These are phyloP conservation scores for Caenorhabditis sinica DNA, from an alignment of 2,888 invertebrate species.

Conservation along the genomic window DNA sequence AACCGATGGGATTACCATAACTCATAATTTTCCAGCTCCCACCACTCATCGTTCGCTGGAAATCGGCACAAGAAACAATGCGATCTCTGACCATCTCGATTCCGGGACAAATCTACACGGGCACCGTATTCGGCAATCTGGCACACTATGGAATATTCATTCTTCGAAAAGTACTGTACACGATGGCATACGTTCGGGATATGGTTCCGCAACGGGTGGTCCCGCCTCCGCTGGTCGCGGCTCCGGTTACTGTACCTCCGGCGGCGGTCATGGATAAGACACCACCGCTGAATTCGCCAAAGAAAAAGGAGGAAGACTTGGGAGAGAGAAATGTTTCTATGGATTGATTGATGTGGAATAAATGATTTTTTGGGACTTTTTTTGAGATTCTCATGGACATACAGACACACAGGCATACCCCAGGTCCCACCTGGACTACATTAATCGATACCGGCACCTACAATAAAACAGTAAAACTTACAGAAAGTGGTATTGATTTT, in stretches of 20 bases:
- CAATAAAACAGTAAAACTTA: too few species aligned
- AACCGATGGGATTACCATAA: not conserved
- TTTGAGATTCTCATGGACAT: too few species aligned
- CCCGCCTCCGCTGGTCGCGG: not conserved
- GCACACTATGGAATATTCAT: conserved; percentile 39
- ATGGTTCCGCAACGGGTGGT: conserved; percentile 11
- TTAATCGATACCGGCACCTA: too few species aligned
- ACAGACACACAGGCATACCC: too few species aligned
- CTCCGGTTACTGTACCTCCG: not conserved
- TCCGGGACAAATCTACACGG: not conserved
- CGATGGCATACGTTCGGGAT: conserved; percentile 41
- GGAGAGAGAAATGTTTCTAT: too few species aligned
- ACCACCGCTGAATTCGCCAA: too few species aligned
- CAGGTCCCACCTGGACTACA: too few species aligned
- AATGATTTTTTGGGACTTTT: too few species aligned
- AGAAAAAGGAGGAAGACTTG: too few species aligned
- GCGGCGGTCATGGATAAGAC: not conserved
- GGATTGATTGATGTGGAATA: too few species aligned
- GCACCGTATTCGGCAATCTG: conserved; percentile 16
- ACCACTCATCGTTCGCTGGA: conserved; percentile 22
- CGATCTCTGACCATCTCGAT: not conserved
- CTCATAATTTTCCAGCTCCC: conserved; percentile 15
- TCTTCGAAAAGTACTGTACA: conserved; percentile 27
- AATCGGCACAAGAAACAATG: conserved; percentile 28
- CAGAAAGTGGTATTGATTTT: too few species aligned